Percentiles rank a stretch among this genome's conserved stretches.
Evolutionary conservation across 2,113 vertebrate species (phyloP).

Genomic region (Corythoichthys haematopterus): DNA sequence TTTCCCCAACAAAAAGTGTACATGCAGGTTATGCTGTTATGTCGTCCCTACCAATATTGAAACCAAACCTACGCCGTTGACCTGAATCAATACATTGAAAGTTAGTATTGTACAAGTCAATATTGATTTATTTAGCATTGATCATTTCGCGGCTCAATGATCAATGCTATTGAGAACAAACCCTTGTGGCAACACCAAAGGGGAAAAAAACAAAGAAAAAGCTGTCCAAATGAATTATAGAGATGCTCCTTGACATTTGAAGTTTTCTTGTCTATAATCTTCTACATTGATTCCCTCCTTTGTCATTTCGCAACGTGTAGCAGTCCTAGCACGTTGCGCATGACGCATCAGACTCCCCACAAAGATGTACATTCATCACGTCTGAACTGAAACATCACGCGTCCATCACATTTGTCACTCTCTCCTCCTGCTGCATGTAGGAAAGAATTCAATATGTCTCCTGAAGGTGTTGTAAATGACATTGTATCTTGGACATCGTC

Average conservation of each 20-base stretch:
- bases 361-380: neutral
- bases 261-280: neutral
- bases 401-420: neutral
- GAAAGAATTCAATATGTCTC: neutral
- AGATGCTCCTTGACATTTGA: no score
- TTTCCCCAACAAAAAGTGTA: no score
- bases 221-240: no score
- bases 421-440: neutral
- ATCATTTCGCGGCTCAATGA: no score
- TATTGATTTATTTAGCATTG: no score
- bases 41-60: no score
- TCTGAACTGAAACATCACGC: neutral
- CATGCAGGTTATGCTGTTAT: no score
- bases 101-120: no score
- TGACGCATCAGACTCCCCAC: neutral
- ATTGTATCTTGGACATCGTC: neutral
- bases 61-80: no score
- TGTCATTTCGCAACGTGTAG: neutral
- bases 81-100: no score
- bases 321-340: neutral
- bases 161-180: neutral
- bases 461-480: neutral
- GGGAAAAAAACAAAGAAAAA: no score
- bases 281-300: neutral
- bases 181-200: neutral